Conservation (phyloP, 1,140 invertebrate species). For the Calephelis virginiensis region DNA sequence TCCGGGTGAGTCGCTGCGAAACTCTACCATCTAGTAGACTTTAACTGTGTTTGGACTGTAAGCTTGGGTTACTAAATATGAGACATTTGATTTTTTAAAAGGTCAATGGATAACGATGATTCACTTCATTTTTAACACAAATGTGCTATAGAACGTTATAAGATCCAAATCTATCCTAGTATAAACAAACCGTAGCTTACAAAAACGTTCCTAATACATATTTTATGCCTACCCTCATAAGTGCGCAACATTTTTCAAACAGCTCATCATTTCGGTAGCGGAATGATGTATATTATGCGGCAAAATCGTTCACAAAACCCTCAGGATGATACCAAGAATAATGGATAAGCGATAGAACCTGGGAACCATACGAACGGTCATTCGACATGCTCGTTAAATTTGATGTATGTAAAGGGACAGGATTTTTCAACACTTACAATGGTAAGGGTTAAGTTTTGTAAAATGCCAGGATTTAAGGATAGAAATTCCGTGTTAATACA, state of each 20-base stretch:
- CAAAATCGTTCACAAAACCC: slow-evolving; percentile 10
- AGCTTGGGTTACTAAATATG: too few relatives aligned
- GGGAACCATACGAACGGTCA: neutral
- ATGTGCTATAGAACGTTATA: too few relatives aligned
- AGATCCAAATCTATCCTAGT: neutral
- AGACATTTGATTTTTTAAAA: too few relatives aligned
- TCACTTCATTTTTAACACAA: too few relatives aligned
- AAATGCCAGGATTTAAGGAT: neutral
- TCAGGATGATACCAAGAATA: slow-evolving; percentile 11
- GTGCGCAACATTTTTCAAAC: slow-evolving; percentile 14
- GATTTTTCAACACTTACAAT: slow-evolving; percentile 7
- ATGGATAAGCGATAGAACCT: slow-evolving; percentile 16
- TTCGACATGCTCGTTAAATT: slow-evolving; percentile 16
- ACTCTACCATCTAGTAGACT: too few relatives aligned
- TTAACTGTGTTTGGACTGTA: too few relatives aligned
- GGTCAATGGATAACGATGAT: too few relatives aligned
- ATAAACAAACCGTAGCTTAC: neutral
- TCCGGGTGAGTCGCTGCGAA: too few relatives aligned
- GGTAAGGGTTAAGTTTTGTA: slow-evolving; percentile 1
- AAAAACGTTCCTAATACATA: slow-evolving; percentile 14
- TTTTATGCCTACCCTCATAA: slow-evolving; percentile 11
- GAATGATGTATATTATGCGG: slow-evolving; percentile 17
- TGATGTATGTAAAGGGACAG: slow-evolving; percentile 12
- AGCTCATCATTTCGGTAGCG: slow-evolving; percentile 14
- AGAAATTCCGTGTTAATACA: too few relatives aligned